phyloP scores from a whole-genome alignment of 2,797 vertebrate species.

The Pseudopleuronectes americanus region DNA sequence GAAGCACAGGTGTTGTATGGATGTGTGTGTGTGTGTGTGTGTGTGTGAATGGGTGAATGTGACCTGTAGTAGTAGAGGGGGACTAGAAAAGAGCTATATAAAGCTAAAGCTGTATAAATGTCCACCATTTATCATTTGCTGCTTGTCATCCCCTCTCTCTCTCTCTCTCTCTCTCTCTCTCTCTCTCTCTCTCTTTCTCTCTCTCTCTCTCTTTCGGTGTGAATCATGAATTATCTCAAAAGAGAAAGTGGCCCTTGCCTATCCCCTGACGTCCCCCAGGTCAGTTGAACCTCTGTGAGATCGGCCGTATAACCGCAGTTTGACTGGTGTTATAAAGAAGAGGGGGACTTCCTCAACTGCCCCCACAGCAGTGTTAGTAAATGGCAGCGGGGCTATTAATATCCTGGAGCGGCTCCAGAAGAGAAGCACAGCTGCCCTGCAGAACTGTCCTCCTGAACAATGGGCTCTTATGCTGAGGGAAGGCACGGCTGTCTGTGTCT shows the following conservation, averaged over 20 bases:
- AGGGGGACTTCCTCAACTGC: constrained; percentile 58
- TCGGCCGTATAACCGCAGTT: constrained; percentile 10
- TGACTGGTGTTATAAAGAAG: constrained; percentile 28
- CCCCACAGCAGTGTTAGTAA: constrained; percentile 35
- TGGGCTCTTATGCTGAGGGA: constrained; percentile 56
- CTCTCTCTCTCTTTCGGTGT: too few relatives aligned
- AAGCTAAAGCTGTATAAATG: background rate
- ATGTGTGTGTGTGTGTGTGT: background rate
- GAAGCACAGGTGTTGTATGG: background rate
- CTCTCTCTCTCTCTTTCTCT: too few relatives aligned
- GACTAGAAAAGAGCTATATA: background rate
- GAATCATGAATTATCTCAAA: too few relatives aligned
- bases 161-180: too few relatives aligned
- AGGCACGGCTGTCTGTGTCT: constrained; percentile 37
- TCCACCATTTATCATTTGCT: background rate
- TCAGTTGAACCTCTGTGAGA: constrained; percentile 16
- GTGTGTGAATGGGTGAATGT: background rate
- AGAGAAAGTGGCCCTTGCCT: too few relatives aligned
- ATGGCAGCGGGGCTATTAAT: constrained; percentile 61
- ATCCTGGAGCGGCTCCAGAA: constrained; percentile 56
- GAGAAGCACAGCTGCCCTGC: constrained; percentile 66
- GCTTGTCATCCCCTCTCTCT: too few relatives aligned
- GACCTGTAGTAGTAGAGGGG: background rate
- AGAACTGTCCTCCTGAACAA: constrained; percentile 67
- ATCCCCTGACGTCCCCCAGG: constrained; percentile 8